phyloP scores from a whole-genome alignment of 2,797 vertebrate species.

The Epinephelus awoara region DNA sequence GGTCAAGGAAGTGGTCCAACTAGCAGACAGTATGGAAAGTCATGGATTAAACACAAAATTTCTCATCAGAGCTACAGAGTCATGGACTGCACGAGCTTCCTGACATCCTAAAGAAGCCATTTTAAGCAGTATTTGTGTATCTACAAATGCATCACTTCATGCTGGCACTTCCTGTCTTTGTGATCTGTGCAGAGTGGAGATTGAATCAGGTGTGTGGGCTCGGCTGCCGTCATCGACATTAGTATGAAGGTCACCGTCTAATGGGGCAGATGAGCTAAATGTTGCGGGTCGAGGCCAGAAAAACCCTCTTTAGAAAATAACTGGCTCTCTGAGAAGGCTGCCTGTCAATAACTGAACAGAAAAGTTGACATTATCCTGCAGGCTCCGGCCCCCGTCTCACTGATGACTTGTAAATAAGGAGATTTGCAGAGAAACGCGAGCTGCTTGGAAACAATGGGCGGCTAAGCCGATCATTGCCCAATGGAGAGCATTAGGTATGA shows the following conservation, averaged over 20 bases:
- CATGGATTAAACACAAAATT: slow-evolving; percentile 1
- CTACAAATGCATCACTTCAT: slow-evolving; percentile 24
- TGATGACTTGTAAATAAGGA: slow-evolving; percentile 67
- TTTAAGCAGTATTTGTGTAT: slow-evolving; percentile 2
- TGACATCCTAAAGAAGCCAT: slow-evolving; percentile 6
- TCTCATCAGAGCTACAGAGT: slow-evolving; percentile 14
- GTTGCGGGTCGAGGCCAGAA: slow-evolving; percentile 65
- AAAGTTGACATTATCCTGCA: slow-evolving; percentile 58
- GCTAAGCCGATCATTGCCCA: slow-evolving; percentile 51
- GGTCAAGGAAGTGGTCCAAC: slow-evolving; percentile 4
- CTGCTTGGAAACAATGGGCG: slow-evolving; percentile 59
- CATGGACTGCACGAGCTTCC: slow-evolving; percentile 1
- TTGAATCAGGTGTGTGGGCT: slow-evolving; percentile 36
- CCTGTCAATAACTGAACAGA: slow-evolving; percentile 59
- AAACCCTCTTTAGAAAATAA: slow-evolving; percentile 57
- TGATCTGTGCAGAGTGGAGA: slow-evolving; percentile 23
- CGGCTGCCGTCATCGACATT: slow-evolving; percentile 35
- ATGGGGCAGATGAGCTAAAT: slow-evolving; percentile 63
- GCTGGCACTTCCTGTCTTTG: slow-evolving; percentile 18
- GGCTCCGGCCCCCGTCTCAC: slow-evolving; percentile 20
- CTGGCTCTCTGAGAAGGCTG: slow-evolving; percentile 15
- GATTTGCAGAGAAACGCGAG: slow-evolving; percentile 51
- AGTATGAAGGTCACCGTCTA: slow-evolving; percentile 73
- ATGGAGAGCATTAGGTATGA: slow-evolving; percentile 47
- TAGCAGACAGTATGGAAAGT: neutral